These are phyloP conservation scores for Amazona guildingii DNA, from an alignment of 2,113 vertebrate species.

Conservation along the genomic window DNA sequence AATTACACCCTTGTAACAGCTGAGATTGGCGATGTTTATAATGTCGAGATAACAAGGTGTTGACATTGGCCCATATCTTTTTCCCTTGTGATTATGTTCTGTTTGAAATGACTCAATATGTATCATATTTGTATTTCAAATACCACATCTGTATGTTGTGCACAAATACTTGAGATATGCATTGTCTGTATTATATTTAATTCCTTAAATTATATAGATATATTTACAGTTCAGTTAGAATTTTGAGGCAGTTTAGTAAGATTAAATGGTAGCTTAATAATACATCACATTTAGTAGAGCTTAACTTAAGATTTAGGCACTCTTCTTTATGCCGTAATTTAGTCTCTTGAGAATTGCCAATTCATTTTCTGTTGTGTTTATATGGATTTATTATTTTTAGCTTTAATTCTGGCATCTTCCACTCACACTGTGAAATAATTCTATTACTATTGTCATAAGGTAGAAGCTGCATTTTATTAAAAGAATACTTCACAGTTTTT, in stretches of 20 bases:
- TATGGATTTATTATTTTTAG: neutral
- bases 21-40: neutral
- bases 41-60: neutral
- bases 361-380: neutral
- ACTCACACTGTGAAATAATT: neutral
- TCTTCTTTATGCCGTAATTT: neutral
- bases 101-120: neutral
- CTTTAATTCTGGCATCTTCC: neutral
- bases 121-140: neutral
- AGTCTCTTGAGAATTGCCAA: neutral
- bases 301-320: neutral
- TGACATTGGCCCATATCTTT: neutral
- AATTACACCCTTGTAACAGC: neutral
- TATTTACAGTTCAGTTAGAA: neutral
- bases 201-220: neutral
- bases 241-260: neutral
- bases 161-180: slow-evolving; percentile 11
- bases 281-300: neutral
- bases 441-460: neutral
- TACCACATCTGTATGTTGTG: neutral
- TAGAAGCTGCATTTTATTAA: neutral
- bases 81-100: neutral
- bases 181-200: neutral
- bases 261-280: neutral
- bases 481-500: neutral